A percentile compares a stretch with the other conserved stretches of the same genome.
Evolutionary conservation across 2,888 invertebrate species (phyloP).

Genomic region (Nemotelus pantherinus): DNA sequence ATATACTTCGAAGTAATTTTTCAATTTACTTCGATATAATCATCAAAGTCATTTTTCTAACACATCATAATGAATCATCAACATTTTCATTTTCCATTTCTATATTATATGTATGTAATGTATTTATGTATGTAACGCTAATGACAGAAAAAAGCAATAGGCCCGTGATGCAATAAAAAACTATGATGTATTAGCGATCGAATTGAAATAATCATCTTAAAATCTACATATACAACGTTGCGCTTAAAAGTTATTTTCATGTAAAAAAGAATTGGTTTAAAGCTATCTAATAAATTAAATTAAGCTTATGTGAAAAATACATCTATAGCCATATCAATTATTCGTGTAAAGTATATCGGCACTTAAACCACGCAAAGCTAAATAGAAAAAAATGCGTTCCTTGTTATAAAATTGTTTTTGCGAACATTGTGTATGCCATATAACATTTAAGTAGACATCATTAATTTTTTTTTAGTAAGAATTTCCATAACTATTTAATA

Average conservation of each 20-base stretch:
- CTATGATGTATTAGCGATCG: conserved; percentile 5
- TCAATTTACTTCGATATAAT: neutral
- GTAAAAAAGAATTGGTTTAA: conserved; percentile 35
- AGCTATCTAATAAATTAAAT: conserved; percentile 42
- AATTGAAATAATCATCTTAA: conserved; percentile 19
- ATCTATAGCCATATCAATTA: conserved; percentile 28
- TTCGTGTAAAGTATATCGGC: conserved; percentile 38
- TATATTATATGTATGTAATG: neutral
- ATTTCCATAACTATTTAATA: too few relatives aligned
- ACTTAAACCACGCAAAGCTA: conserved; percentile 39
- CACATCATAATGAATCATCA: conserved; percentile 1
- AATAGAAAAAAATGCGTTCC: conserved; percentile 7
- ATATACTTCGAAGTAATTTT: conserved; percentile 15
- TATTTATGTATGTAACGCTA: neutral
- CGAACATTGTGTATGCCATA: too few relatives aligned
- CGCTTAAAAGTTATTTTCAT: conserved; percentile 7
- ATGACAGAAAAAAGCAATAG: neutral
- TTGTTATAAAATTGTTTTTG: neutral
- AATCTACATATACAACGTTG: conserved; percentile 31
- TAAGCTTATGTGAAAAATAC: conserved; percentile 30
- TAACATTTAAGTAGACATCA: too few relatives aligned
- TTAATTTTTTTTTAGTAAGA: too few relatives aligned
- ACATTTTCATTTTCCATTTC: neutral
- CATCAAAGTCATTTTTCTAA: conserved; percentile 17
- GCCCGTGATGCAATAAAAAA: conserved; percentile 25